Base-by-base conservation (phyloP, 2,113 vertebrate genomes). In the Narcine bancroftii region DNA sequence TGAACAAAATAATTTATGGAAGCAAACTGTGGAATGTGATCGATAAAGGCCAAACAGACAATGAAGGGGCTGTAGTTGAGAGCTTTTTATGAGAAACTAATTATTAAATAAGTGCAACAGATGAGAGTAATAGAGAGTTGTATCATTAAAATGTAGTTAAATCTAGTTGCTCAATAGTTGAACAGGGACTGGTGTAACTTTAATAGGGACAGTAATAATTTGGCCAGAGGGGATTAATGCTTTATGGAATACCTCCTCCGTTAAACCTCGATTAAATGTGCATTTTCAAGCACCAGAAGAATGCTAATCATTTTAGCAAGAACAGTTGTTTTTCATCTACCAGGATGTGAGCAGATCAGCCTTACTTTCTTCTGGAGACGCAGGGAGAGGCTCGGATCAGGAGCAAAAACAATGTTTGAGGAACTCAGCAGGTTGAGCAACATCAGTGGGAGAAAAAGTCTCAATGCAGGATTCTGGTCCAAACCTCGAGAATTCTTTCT, bases 41-140 rank as follows among this genome's bases (percentile, higher is more conserved):
- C 6, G 36, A 91, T 24, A 71, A 47, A 47, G 39, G 42, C 3
- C 89, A 69, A 66, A 69, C 60, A 69, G 24, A 26, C 65, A 29
- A 33, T 91, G 24, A 65, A 56, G 6, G 56, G 85, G 56, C 33
- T 89, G 85, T 56, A 63, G 56, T 3, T 47, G 24, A 69, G 65
- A 65, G 89, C 42, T 69, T 91, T n/a, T 69, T 69, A 69, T 91
- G 10, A 42, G 39, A 71, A 91, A 47, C 45, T 91, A 91, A 91
- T 66, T 36, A 91, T 69, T 24, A 69, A 7, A 33, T 91, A 47
- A 69, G 63, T 33, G 85, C 39, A 69, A 69, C 89, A 47, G 65
- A 71, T 91, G 65, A 91, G 65, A 29, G 29, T 42, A 71, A 45
- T 71, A 42, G 39, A 69, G 2, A 21, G 42, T 21, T 69, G 65